phyloP scores from a whole-genome alignment of 2,113 vertebrate species.

The Cephalopholis sonnerati region DNA sequence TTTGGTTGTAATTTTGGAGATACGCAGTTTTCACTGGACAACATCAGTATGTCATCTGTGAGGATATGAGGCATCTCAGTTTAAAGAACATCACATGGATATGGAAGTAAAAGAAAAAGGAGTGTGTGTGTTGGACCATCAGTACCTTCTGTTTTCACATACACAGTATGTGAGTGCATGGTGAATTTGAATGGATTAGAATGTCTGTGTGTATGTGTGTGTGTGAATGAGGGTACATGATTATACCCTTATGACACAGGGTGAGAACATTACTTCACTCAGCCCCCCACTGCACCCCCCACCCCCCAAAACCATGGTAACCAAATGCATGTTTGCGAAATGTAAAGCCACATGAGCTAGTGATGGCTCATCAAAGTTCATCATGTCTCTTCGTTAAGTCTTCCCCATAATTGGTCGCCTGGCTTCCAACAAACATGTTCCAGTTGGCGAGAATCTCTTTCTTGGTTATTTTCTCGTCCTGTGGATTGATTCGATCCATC shows the following conservation, averaged over 20 bases:
- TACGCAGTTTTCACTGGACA: background rate
- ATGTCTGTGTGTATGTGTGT: background rate
- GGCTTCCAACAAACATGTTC: conserved; percentile 97
- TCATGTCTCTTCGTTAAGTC: conserved; percentile 92
- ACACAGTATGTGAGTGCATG: conserved; percentile 63
- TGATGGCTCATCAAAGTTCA: conserved; percentile 86
- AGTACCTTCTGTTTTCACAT: conserved; percentile 40
- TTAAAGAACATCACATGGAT: background rate
- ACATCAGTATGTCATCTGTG: background rate
- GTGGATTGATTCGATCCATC: conserved; percentile 56
- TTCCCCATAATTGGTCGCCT: conserved; percentile 94
- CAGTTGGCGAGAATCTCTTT: conserved; percentile 93
- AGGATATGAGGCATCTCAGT: background rate
- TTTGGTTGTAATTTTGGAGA: background rate
- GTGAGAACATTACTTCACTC: background rate
- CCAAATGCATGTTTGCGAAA: background rate
- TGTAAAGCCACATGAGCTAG: background rate
- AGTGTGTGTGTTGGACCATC: background rate
- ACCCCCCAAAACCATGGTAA: background rate
- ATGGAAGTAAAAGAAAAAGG: background rate
- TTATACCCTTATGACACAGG: background rate
- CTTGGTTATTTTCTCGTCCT: conserved; percentile 92
- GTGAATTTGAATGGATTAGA: background rate
- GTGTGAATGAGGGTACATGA: background rate
- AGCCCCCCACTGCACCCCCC: background rate